Conservation (phyloP, 2,113 vertebrate genomes). For the Lepus americanus region DNA sequence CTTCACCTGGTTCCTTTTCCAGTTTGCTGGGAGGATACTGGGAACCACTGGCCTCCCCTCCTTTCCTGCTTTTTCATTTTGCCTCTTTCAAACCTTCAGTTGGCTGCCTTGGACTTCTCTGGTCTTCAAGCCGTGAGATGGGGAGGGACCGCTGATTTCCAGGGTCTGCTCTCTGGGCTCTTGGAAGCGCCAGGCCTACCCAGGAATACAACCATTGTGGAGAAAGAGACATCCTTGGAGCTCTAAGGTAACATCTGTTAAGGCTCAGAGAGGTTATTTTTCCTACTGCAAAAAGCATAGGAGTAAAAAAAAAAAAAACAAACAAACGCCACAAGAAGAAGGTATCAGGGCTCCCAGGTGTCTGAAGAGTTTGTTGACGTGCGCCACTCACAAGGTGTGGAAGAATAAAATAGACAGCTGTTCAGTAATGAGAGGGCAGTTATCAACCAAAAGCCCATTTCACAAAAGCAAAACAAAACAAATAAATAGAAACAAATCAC, state of each 20-base stretch:
- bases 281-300: neutral
- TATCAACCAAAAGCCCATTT: slow-evolving; percentile 11
- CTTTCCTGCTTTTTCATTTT: neutral
- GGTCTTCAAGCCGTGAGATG: neutral
- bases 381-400: neutral
- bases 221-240: neutral
- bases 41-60: neutral
- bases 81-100: neutral
- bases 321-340: neutral
- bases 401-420: neutral
- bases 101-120: neutral
- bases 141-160: neutral
- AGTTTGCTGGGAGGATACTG: neutral
- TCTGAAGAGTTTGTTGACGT: neutral
- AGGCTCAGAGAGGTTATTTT: neutral
- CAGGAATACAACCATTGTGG: neutral
- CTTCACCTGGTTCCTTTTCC: neutral
- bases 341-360: neutral
- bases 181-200: neutral
- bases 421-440: slow-evolving; percentile 35
- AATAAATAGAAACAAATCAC: neutral
- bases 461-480: neutral
- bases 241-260: neutral
- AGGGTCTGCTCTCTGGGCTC: neutral
- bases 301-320: neutral